Evolutionary conservation across 2,888 invertebrate species (phyloP).

Genomic region (Ochropleura leucogaster): DNA sequence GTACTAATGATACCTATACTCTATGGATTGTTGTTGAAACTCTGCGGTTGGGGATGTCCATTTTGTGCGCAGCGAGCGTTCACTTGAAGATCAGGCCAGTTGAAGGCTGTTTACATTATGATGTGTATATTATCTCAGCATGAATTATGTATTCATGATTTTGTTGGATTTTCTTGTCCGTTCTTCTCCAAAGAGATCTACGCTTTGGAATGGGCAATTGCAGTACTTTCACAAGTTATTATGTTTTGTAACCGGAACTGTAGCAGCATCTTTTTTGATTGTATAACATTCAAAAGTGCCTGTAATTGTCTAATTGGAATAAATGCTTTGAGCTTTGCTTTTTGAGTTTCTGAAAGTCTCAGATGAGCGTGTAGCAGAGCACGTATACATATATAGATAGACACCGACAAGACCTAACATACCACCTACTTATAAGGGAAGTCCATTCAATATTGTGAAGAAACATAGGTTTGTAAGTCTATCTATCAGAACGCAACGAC

Average conservation of each 20-base stretch:
- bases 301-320: no score
- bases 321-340: no score
- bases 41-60: slow-evolving; percentile 40
- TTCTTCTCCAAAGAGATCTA: no score
- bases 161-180: no score
- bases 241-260: no score
- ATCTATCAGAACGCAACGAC: not conserved
- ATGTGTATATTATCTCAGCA: not conserved
- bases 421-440: not conserved
- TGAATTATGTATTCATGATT: no score
- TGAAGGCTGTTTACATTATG: slow-evolving; percentile 4
- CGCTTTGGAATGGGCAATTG: no score
- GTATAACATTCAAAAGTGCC: no score
- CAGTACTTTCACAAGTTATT: no score
- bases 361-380: not conserved
- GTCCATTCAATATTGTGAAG: not conserved
- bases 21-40: not conserved
- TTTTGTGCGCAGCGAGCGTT: not conserved
- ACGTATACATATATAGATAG: not conserved
- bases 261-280: no score
- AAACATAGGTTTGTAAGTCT: not conserved
- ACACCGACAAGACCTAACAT: not conserved
- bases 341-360: not conserved
- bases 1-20: not conserved
- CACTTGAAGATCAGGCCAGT: not conserved